Conservation (phyloP, 2,888 invertebrate genomes). For the Pollenia angustigena region DNA sequence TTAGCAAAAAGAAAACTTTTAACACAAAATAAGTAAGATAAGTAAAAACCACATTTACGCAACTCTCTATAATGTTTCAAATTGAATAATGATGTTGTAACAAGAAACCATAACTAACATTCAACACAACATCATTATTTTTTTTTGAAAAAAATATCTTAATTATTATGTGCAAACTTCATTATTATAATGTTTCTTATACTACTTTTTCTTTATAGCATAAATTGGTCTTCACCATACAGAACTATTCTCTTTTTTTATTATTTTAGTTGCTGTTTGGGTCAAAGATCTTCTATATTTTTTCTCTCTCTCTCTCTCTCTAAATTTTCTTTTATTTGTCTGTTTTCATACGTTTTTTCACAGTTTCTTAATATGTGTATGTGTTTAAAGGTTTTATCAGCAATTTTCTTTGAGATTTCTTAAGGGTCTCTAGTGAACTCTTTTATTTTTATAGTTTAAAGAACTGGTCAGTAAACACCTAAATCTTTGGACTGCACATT, state of each 20-base stretch:
- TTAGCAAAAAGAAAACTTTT: constrained; percentile 15
- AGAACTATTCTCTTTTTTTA: constrained; percentile 30
- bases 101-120: background rate
- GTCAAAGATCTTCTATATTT: constrained; percentile 64
- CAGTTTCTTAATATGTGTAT: background rate
- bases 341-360: background rate
- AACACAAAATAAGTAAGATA: constrained; percentile 3
- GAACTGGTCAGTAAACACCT: constrained; percentile 31
- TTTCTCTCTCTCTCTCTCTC: constrained; percentile 2
- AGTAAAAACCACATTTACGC: constrained; percentile 44
- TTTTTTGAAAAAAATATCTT: background rate
- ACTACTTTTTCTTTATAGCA: background rate
- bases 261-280: constrained; percentile 40
- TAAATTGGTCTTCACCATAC: background rate
- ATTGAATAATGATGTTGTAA: constrained; percentile 9
- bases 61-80: constrained; percentile 12
- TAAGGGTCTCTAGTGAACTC: constrained; percentile 30
- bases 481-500: too few species aligned
- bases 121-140: background rate
- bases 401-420: constrained; percentile 18
- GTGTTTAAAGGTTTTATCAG: background rate
- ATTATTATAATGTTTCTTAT: background rate
- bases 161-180: constrained; percentile 11
- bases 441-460: constrained; percentile 20
- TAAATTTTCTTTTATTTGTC: constrained; percentile 12